Conservation (phyloP, 2,888 invertebrate species). For the Marasmarcha lunaedactyla region DNA sequence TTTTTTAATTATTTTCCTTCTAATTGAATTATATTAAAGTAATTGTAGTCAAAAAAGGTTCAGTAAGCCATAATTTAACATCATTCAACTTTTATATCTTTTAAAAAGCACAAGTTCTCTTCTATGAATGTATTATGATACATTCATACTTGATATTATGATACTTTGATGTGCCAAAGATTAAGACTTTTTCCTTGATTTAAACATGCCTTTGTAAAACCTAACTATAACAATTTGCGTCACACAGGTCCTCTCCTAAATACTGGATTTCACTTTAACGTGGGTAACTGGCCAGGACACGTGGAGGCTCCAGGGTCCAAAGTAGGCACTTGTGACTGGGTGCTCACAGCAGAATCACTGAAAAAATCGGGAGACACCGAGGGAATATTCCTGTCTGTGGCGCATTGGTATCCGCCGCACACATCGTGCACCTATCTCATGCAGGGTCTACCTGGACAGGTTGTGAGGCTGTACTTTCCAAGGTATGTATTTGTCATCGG, state of each 20-base stretch:
- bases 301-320: conserved; percentile 89
- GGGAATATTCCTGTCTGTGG: conserved; percentile 90
- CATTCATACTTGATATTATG: no score
- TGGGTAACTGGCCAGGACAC: conserved; percentile 94
- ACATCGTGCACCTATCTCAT: conserved; percentile 93
- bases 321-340: conserved; percentile 90
- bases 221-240: no score
- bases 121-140: no score
- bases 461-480: conserved; percentile 90
- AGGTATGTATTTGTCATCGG: conserved; percentile 62
- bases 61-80: no score
- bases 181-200: no score
- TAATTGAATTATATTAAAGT: no score
- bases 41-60: no score
- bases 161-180: no score
- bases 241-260: conserved; percentile 82
- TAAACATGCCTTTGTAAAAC: neutral
- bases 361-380: conserved; percentile 84
- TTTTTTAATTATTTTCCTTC: no score
- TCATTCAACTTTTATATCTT: no score
- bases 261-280: conserved; percentile 95
- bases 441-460: conserved; percentile 87
- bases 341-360: conserved; percentile 84
- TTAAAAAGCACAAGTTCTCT: no score
- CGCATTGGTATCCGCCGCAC: conserved; percentile 95